phyloP scores from a whole-genome alignment of 23 tunicate genomes.

The Aplidium turbinatum region DNA sequence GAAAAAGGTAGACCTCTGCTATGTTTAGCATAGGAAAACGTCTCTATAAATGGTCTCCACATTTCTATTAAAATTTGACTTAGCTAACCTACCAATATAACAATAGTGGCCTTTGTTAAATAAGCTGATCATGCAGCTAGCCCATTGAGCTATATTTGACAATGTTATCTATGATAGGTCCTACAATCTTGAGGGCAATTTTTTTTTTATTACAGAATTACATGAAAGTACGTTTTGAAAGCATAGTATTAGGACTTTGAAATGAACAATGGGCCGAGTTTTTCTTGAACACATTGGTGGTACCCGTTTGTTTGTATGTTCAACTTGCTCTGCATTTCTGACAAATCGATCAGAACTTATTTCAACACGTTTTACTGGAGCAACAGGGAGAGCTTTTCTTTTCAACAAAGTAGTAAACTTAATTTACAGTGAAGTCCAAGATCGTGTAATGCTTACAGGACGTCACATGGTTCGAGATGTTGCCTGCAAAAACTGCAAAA shows the following conservation, averaged over 20 bases:
- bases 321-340: constrained; percentile 83
- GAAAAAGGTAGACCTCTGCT: no score
- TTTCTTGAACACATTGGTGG: constrained; percentile 97
- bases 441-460: constrained; percentile 98
- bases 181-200: not conserved
- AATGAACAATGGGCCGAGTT: constrained; percentile 97
- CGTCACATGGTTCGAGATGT: constrained; percentile 98
- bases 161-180: not conserved
- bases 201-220: no score
- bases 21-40: no score
- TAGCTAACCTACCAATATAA: no score
- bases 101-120: no score
- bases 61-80: no score
- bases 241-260: no score
- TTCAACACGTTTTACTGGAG: constrained; percentile 98
- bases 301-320: constrained; percentile 75
- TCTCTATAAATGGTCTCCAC: no score
- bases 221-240: no score
- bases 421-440: constrained; percentile 89
- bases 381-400: constrained; percentile 98
- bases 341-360: constrained; percentile 87
- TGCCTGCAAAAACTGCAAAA: constrained; percentile 84
- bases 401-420: constrained; percentile 95
- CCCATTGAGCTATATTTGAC: no score
- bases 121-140: no score